Conservation (phyloP, 2,113 vertebrate species). For the Seriola aureovittata region DNA sequence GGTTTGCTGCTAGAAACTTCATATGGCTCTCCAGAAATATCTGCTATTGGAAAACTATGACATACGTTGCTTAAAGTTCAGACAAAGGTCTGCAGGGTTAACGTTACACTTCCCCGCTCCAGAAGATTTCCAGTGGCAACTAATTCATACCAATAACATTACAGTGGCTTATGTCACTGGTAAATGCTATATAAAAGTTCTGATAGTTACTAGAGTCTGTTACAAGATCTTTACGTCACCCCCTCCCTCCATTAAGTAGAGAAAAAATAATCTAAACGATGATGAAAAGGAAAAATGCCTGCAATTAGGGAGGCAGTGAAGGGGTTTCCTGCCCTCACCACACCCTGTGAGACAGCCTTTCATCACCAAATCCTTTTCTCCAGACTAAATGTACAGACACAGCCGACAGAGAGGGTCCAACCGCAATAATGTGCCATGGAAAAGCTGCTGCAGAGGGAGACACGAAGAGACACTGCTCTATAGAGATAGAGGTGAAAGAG, state of each 20-base stretch:
- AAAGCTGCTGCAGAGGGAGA: conserved; percentile 38
- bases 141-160: conserved; percentile 20
- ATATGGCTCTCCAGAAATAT: conserved; percentile 41
- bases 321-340: conserved; percentile 47
- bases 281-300: conserved; percentile 47
- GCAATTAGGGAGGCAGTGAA: conserved; percentile 48
- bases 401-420: conserved; percentile 18
- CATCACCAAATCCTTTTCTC: conserved; percentile 39
- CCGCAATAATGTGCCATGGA: conserved; percentile 2
- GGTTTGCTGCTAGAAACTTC: conserved; percentile 35
- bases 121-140: conserved; percentile 25
- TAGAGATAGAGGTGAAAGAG: conserved; percentile 42
- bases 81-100: conserved; percentile 30
- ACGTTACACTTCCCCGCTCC: conserved; percentile 30
- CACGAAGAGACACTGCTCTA: conserved; percentile 11
- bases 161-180: conserved; percentile 15
- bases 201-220: conserved; percentile 59
- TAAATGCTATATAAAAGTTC: conserved; percentile 38
- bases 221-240: conserved; percentile 46
- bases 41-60: conserved; percentile 49
- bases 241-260: conserved; percentile 34
- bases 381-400: conserved; percentile 4
- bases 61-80: conserved; percentile 37
- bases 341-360: conserved; percentile 29
- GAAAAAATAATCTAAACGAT: conserved; percentile 32